These are phyloP conservation scores for human DNA, from an alignment of 2,113 vertebrate species.

Conservation along the genomic window DNA sequence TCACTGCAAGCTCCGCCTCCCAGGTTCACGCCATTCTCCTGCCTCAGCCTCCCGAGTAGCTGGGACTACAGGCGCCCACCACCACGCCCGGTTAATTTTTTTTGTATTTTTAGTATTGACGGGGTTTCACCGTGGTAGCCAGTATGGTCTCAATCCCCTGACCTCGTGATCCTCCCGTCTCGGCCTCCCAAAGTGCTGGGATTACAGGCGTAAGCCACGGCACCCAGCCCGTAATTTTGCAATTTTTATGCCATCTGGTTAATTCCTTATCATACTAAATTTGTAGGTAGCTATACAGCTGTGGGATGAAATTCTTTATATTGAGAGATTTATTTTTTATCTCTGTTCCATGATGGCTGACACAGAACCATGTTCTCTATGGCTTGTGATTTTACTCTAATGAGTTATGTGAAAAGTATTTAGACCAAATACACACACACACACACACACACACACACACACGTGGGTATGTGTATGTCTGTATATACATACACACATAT, in stretches of 20 bases:
- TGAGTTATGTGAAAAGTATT: not conserved
- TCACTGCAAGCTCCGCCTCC: too few relatives aligned
- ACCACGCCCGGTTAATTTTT: too few relatives aligned
- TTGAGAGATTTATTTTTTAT: not conserved
- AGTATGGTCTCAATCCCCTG: too few relatives aligned
- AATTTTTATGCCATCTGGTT: not conserved
- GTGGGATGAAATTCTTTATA: not conserved
- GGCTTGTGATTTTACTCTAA: not conserved
- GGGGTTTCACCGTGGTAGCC: too few relatives aligned
- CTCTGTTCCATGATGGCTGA: not conserved
- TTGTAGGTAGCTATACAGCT: not conserved
- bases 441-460: rapidly evolving
- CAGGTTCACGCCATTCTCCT: too few relatives aligned
- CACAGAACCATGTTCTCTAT: not conserved
- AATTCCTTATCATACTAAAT: not conserved
- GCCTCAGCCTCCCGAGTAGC: too few relatives aligned
- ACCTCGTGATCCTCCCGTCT: too few relatives aligned
- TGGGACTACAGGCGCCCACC: too few relatives aligned
- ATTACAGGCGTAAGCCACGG: too few relatives aligned
- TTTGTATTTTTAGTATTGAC: too few relatives aligned
- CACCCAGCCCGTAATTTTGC: not conserved
- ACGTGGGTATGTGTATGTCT: not conserved
- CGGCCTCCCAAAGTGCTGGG: too few relatives aligned
- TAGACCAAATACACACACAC: not conserved
- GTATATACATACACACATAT: not conserved